Conservation (phyloP, 2,797 vertebrate genomes). For the Heteromormyrus szaboi region DNA sequence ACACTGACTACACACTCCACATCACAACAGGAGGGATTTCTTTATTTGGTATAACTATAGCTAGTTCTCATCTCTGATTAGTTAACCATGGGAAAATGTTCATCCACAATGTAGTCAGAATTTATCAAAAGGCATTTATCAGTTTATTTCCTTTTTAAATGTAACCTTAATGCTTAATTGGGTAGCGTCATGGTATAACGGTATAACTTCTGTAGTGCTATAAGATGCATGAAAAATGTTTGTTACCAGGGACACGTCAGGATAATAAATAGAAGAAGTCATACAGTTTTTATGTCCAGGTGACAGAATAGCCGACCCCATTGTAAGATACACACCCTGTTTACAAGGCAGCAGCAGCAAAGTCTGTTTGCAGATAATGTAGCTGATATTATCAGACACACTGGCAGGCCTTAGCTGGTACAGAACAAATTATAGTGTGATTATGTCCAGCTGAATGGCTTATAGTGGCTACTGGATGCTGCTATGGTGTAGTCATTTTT, state of each 20-base stretch:
- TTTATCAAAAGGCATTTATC: background rate
- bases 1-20: background rate
- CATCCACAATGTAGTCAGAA: background rate
- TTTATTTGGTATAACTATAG: background rate
- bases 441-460: background rate
- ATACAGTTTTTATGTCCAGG: background rate
- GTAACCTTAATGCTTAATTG: background rate
- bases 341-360: background rate
- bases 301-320: background rate
- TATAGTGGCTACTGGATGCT: background rate
- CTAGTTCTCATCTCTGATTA: background rate
- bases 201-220: background rate
- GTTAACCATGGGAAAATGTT: background rate
- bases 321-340: background rate
- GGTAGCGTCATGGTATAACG: background rate
- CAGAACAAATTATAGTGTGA: background rate
- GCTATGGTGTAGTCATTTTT: background rate
- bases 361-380: conserved; percentile 1
- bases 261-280: background rate
- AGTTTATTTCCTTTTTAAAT: background rate
- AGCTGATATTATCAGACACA: background rate
- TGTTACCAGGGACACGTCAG: background rate
- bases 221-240: background rate
- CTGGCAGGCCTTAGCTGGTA: background rate
- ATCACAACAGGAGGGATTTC: background rate